Base-by-base conservation (phyloP, 2,888 invertebrate genomes). In the Platerodrilus igneus region DNA sequence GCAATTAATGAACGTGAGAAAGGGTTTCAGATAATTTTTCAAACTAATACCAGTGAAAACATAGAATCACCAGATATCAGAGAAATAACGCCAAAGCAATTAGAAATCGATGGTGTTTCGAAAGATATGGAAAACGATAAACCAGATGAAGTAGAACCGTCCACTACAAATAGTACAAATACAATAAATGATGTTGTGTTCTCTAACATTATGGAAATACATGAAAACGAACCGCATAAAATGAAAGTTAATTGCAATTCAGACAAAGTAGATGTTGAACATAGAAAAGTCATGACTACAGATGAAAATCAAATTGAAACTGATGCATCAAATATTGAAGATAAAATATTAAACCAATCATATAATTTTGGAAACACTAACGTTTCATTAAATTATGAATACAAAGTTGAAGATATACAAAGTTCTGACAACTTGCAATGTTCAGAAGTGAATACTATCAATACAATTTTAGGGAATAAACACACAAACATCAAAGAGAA, bases 1-100 rank as follows among this genome's bases (percentile, higher is more conserved):
- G 32, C 26, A 1, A 29, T 23, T 4, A 42, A 23, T 22, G 25
- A 37, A 15, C 15, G 16, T 4, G 17, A 19, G 6, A 15, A 27
- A n/a, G 8, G 15, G 17, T 6, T n/a, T 7, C 13, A 16, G 7
- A 16, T 26, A 26, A 3, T 1, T 5, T 8, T 23, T 15, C 15
- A 1, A 16, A 8, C 4, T 18, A 35, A 16, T 2, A 10, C 15
- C n/a, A 20, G 14, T 17, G 11, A 4, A 6, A 11, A 8, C 14
- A 16, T 15, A 31, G 11, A 5, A 4, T 20, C 14, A 10, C 15
- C 4, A 18, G 23, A 22, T 20, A 7, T 20, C 4, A 13, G 11
- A 2, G 17, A 23, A 35, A 29, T 2, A 15, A 28, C 7, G 19
- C 8, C 18, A 10, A 10, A 6, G 15, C 15, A 14, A 19, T 13